Conservation (phyloP, 2,113 vertebrate species). For the Malurus alboscapulatus region DNA sequence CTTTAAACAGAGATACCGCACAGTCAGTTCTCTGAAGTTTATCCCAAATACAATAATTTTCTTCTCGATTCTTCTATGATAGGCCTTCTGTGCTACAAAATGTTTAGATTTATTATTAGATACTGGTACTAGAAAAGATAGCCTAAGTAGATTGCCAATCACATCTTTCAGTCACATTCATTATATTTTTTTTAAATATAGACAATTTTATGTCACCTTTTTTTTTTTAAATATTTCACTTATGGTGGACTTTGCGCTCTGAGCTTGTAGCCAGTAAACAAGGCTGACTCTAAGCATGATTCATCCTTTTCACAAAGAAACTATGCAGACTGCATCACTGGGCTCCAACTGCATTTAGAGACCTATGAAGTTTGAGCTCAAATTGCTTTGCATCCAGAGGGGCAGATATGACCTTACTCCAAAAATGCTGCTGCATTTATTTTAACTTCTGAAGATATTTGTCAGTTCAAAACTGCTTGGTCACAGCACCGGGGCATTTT, state of each 20-base stretch:
- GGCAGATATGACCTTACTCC: not conserved
- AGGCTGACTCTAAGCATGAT: not conserved
- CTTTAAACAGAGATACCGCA: not conserved
- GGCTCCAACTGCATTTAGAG: not conserved
- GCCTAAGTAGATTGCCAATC: not conserved
- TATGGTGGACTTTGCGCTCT: not conserved
- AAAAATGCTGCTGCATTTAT: not conserved
- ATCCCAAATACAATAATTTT: not conserved
- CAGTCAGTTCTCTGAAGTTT: not conserved
- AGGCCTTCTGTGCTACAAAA: not conserved
- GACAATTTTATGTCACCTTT: not conserved
- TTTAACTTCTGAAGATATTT: not conserved
- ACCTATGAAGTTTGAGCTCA: not conserved
- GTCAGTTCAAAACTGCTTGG: not conserved
- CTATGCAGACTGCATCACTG: rapidly evolving
- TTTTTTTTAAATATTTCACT: not conserved
- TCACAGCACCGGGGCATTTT: not conserved
- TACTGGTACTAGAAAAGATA: not conserved
- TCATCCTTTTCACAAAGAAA: not conserved
- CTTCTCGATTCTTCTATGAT: not conserved
- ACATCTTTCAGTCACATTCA: not conserved
- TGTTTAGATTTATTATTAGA: not conserved
- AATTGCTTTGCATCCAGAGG: not conserved
- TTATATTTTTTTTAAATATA: not conserved
- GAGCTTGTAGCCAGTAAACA: not conserved